Evolutionary conservation across 2,888 invertebrate species (phyloP).

Genomic region (Orthonychiurus folsomi): DNA sequence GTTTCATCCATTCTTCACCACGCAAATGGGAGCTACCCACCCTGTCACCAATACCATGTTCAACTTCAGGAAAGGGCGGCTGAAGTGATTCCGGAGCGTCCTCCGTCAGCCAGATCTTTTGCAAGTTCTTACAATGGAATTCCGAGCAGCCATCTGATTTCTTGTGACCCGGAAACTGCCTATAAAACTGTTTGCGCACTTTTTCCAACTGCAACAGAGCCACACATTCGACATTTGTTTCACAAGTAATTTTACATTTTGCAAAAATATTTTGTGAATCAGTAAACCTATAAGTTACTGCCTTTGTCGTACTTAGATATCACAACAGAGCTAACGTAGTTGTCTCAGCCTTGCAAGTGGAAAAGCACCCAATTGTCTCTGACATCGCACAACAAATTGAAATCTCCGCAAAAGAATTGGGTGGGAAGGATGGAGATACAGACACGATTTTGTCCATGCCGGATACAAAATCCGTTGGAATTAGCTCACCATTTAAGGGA

Average conservation of each 20-base stretch:
- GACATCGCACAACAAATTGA: conserved; percentile 36
- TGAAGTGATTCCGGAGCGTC: conserved; percentile 22
- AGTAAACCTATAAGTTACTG: background rate
- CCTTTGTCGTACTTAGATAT: conserved; percentile 54
- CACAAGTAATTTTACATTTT: conserved; percentile 64
- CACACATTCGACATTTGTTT: conserved; percentile 72
- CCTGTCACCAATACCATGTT: conserved; percentile 9
- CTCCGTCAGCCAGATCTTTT: conserved; percentile 34
- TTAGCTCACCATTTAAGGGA: conserved; percentile 38
- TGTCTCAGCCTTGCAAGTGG: conserved; percentile 84
- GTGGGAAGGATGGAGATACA: conserved; percentile 34
- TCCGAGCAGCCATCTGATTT: conserved; percentile 35
- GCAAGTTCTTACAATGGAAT: conserved; percentile 31
- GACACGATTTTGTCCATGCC: conserved; percentile 32
- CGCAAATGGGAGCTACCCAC: conserved; percentile 1
- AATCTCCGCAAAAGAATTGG: conserved; percentile 20
- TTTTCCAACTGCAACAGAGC: conserved; percentile 84
- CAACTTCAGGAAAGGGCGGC: conserved; percentile 18
- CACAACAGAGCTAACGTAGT: conserved; percentile 87
- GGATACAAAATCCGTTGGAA: conserved; percentile 37
- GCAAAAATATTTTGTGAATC: background rate
- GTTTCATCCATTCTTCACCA: conserved; percentile 18
- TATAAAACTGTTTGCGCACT: conserved; percentile 49
- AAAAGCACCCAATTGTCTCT: conserved; percentile 79
- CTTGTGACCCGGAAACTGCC: conserved; percentile 38